Percentiles rank a stretch among this genome's conserved stretches.
These are phyloP conservation scores for Ptilorrhoa leucosticta DNA, from an alignment of 2,113 vertebrate species.

Conservation along the genomic window DNA sequence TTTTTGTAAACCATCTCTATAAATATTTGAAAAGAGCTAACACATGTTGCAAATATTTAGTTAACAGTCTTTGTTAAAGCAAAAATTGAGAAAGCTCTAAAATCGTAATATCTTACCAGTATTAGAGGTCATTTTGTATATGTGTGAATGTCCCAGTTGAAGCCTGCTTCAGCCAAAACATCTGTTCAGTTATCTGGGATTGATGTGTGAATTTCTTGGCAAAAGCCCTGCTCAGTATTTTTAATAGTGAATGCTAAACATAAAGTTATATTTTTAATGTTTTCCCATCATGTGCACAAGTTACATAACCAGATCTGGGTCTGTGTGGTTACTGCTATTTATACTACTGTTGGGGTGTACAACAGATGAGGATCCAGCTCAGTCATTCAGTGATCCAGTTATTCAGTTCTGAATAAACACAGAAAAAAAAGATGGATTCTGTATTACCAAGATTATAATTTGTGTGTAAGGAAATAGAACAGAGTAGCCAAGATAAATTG, in stretches of 20 bases:
- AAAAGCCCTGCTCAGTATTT: not conserved
- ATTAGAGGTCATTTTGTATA: not conserved
- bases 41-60: conserved; percentile 4
- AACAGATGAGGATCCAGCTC: not conserved
- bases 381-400: not conserved
- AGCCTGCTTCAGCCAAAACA: not conserved
- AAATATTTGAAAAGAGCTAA: conserved; percentile 10
- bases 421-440: not conserved
- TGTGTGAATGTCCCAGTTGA: not conserved
- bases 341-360: not conserved
- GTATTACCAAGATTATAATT: not conserved
- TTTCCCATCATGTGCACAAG: not conserved
- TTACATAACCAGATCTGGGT: not conserved
- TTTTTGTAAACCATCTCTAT: not conserved
- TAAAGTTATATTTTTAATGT: not conserved
- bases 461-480: not conserved
- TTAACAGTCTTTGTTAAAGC: not conserved
- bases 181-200: not conserved
- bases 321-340: not conserved
- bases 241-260: not conserved
- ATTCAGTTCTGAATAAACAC: not conserved
- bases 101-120: not conserved
- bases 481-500: not conserved
- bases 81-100: not conserved
- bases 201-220: not conserved